Percentiles rank a stretch among this genome's conserved stretches.
Conservation (phyloP, 1,140 invertebrate genomes). For the Plodia interpunctella region DNA sequence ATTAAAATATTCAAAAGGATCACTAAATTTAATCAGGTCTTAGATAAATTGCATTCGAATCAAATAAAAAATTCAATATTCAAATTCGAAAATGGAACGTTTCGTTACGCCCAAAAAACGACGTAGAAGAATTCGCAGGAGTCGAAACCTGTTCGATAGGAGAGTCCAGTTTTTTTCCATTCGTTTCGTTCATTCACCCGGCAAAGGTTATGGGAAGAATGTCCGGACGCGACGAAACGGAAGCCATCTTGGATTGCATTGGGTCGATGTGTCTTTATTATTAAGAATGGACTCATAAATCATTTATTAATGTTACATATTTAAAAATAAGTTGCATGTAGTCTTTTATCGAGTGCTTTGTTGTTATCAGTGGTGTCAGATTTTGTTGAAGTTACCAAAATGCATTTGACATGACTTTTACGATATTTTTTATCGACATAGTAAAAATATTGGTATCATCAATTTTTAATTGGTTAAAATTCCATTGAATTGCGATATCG, state of each 20-base stretch:
- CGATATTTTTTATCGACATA: too few relatives aligned
- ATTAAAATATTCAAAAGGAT: background rate
- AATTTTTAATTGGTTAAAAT: too few relatives aligned
- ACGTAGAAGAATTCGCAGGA: conserved; percentile 4
- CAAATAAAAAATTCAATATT: background rate
- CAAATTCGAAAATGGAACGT: conserved; percentile 3
- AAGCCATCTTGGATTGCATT: conserved; percentile 2
- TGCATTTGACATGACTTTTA: too few relatives aligned
- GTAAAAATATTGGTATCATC: too few relatives aligned
- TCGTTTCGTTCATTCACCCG: conserved; percentile 8
- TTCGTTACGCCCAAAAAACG: conserved; percentile 1
- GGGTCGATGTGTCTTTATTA: background rate
- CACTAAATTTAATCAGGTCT: background rate
- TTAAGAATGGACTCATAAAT: too few relatives aligned
- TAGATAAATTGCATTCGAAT: background rate
- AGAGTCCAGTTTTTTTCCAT: conserved; percentile 10
- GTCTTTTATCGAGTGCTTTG: too few relatives aligned
- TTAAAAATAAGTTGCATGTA: too few relatives aligned
- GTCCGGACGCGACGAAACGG: conserved; percentile 8
- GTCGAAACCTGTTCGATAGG: conserved; percentile 14
- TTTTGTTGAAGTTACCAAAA: too few relatives aligned
- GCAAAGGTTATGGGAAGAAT: conserved; percentile 14
- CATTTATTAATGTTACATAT: too few relatives aligned
- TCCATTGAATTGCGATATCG: too few relatives aligned
- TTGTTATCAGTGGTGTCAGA: too few relatives aligned